A percentile compares a stretch with the other conserved stretches of the same genome.
These are phyloP conservation scores for Esox niger DNA, from an alignment of 2,113 vertebrate species.

Conservation along the genomic window DNA sequence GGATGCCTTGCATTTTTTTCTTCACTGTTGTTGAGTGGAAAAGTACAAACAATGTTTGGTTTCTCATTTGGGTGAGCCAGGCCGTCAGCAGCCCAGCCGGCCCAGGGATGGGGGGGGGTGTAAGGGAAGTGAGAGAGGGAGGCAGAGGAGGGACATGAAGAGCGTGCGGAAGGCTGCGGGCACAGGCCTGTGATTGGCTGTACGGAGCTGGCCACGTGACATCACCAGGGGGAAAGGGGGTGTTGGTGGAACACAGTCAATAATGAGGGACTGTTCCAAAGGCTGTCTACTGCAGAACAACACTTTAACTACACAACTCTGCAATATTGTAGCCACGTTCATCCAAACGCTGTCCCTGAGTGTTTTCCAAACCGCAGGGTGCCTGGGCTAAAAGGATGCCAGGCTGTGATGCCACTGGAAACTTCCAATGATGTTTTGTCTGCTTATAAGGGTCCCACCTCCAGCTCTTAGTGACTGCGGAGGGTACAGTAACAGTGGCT, in stretches of 20 bases:
- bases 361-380: not conserved
- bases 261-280: constrained; percentile 66
- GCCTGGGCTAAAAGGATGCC: not conserved
- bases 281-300: constrained; percentile 59
- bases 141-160: constrained; percentile 13
- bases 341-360: not conserved
- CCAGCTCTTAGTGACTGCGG: not conserved
- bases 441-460: not conserved
- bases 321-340: constrained; percentile 1
- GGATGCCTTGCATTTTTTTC: constrained; percentile 37
- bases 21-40: constrained; percentile 49
- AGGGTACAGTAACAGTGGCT: not conserved
- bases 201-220: constrained; percentile 63
- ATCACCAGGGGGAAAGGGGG: constrained; percentile 46
- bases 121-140: not conserved
- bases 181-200: constrained; percentile 48
- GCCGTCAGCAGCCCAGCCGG: constrained; percentile 39
- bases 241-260: constrained; percentile 68
- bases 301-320: constrained; percentile 40
- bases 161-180: constrained; percentile 14
- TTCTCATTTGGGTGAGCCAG: constrained; percentile 36
- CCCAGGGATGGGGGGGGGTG: constrained; percentile 18
- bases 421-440: too few relatives aligned
- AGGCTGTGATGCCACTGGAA: not conserved
- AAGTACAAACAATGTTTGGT: constrained; percentile 51